phyloP scores from a whole-genome alignment of 53 echinoderm and acorn worm genomes.

The Hippasteria phrygiana region DNA sequence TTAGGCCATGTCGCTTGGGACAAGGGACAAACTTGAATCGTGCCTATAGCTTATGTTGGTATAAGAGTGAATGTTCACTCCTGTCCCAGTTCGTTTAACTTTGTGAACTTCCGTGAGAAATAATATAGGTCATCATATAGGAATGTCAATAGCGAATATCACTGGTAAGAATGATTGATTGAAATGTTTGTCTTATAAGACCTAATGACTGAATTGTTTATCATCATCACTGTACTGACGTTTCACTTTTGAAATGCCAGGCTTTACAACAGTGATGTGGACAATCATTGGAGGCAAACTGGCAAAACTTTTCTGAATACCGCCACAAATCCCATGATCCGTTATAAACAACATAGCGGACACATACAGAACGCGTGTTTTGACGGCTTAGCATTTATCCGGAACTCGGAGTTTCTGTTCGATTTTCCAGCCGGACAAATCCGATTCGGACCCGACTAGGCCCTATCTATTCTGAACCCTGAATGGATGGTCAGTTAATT shows the following conservation, averaged over 20 bases:
- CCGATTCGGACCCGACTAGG: neutral
- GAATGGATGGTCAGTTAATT: slow-evolving; percentile 39
- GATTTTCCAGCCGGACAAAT: slow-evolving; percentile 46
- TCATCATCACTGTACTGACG: neutral
- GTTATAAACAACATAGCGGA: neutral
- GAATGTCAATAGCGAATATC: neutral
- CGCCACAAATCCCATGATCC: slow-evolving; percentile 12
- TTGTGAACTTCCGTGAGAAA: too few relatives aligned
- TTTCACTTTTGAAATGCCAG: neutral
- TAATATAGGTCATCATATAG: neutral
- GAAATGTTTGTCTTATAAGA: neutral
- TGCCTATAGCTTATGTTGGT: too few relatives aligned
- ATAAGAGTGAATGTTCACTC: too few relatives aligned
- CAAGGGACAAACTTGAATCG: too few relatives aligned
- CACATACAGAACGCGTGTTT: slow-evolving; percentile 36
- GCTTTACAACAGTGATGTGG: neutral
- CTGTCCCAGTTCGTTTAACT: too few relatives aligned
- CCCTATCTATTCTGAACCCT: neutral
- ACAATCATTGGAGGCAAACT: neutral
- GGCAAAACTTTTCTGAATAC: slow-evolving; percentile 22
- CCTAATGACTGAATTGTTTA: neutral
- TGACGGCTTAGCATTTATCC: slow-evolving; percentile 35
- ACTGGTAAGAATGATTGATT: neutral
- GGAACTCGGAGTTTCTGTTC: slow-evolving; percentile 1
- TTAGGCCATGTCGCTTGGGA: too few relatives aligned